Evolutionary conservation across 2,113 vertebrate species (phyloP).

Genomic region (Archocentrus centrarchus): DNA sequence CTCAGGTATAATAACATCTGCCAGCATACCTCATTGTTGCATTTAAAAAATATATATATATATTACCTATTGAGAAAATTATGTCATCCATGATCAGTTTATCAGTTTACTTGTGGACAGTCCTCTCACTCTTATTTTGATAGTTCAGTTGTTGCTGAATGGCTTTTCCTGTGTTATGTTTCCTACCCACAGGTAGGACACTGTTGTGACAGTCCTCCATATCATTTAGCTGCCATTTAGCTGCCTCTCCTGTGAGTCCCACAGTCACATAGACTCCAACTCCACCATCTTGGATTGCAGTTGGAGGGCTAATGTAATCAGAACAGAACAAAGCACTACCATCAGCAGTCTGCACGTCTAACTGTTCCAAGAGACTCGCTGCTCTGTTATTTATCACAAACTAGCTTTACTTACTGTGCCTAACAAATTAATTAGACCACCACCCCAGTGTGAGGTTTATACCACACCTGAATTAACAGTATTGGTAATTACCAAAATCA

Average conservation of each 20-base stretch:
- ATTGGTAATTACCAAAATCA: neutral
- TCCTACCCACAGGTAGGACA: neutral
- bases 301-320: neutral
- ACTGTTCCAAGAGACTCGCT: neutral
- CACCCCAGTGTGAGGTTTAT: neutral
- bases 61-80: accelerated
- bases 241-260: neutral
- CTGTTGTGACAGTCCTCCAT: neutral
- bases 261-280: neutral
- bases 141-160: neutral
- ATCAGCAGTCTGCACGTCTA: neutral
- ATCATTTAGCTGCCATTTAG: neutral
- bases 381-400: neutral
- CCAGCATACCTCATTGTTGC: neutral
- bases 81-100: neutral
- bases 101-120: neutral
- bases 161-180: neutral
- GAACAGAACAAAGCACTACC: neutral
- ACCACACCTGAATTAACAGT: neutral
- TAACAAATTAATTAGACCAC: neutral
- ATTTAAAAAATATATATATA: accelerated
- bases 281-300: neutral
- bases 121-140: neutral
- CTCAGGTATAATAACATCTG: neutral
- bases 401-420: neutral